Evolutionary conservation across 1,140 invertebrate species (phyloP), one percentile per base, ranked within the genome.

Genomic region (Zaprionus taronus): DNA sequence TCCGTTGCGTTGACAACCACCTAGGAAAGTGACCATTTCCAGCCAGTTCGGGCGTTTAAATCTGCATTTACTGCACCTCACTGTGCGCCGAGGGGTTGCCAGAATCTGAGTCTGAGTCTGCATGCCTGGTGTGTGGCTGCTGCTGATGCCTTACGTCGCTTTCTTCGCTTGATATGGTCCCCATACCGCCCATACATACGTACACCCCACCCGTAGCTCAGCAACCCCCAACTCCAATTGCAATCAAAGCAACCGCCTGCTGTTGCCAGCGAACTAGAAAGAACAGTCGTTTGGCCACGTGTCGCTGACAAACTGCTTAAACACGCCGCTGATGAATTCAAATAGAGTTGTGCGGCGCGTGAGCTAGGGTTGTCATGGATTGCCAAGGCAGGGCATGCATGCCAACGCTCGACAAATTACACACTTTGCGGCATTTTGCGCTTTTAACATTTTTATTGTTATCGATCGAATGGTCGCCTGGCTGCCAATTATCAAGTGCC

Each of bases 381-480:
- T 66, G 41, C 41, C 38, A 4, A n/a, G 15, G 11, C 51, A 26
- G 47, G 41, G 28, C 17, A 31, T 14, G 66, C 44, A 20, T 38
- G 34, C 34, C 51, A 56, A 20, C 36, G 9, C 51, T 51, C 79
- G 55, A 80, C 68, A 82, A 90, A 90, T 90, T 82, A 90, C 85
- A 90, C 82, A 85, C 85, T 90, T 91, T 90, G 86, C 85, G 86
- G 85, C 85, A 82, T 90, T 89, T 91, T 90, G 85, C 85, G 85
- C 82, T 85, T 90, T 90, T 90, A 85, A 85, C 73, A 77, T 76
- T 82, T 90, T 85, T 90, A 90, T 91, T 90, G 81, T 91, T 85
- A 90, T 89, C 79, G 86, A 90, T 90, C 82, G 72, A 38, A 38
- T 80, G 72, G 82, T 82, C 83, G 79, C 79, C 80, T 77, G 80